Percentiles rank a stretch among this genome's conserved stretches.
phyloP scores from a whole-genome alignment of 2,888 invertebrate genomes.

The Cryptops parisi region DNA sequence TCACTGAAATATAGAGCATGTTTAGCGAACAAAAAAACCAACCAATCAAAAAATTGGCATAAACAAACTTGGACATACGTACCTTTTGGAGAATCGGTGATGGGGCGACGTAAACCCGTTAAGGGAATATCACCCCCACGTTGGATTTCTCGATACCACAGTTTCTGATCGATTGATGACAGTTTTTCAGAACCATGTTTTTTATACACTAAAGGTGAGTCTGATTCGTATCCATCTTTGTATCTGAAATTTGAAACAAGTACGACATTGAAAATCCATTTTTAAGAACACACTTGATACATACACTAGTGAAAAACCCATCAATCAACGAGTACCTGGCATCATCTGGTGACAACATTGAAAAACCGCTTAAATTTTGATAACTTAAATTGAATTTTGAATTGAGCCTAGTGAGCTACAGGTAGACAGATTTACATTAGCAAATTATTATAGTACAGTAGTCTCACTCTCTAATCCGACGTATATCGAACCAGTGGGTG shows the following conservation, averaged over 20 bases:
- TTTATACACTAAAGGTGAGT: slow-evolving; percentile 72
- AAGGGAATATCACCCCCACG: slow-evolving; percentile 90
- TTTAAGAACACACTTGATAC: too few relatives aligned
- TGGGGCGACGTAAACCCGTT: slow-evolving; percentile 77
- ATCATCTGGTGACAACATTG: too few relatives aligned
- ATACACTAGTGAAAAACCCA: too few relatives aligned
- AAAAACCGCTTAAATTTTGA: too few relatives aligned
- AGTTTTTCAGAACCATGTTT: slow-evolving; percentile 41
- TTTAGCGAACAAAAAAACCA: not conserved
- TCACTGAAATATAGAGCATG: not conserved
- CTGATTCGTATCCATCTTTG: slow-evolving; percentile 83
- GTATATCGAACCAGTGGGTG: too few relatives aligned
- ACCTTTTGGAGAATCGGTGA: slow-evolving; percentile 48
- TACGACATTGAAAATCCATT: too few relatives aligned
- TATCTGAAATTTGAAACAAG: slow-evolving; percentile 38
- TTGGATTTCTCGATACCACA: slow-evolving; percentile 75
- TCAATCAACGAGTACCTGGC: too few relatives aligned
- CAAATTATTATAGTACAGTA: too few relatives aligned
- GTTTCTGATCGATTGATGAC: slow-evolving; percentile 67
- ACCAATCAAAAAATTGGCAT: not conserved
- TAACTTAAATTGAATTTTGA: too few relatives aligned
- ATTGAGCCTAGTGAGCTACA: too few relatives aligned
- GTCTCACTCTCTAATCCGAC: too few relatives aligned
- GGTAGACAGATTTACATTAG: too few relatives aligned
- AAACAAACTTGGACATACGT: slow-evolving; percentile 15